Base-by-base conservation (phyloP, 2,888 invertebrate genomes). In the Ischnus inquisitorius region DNA sequence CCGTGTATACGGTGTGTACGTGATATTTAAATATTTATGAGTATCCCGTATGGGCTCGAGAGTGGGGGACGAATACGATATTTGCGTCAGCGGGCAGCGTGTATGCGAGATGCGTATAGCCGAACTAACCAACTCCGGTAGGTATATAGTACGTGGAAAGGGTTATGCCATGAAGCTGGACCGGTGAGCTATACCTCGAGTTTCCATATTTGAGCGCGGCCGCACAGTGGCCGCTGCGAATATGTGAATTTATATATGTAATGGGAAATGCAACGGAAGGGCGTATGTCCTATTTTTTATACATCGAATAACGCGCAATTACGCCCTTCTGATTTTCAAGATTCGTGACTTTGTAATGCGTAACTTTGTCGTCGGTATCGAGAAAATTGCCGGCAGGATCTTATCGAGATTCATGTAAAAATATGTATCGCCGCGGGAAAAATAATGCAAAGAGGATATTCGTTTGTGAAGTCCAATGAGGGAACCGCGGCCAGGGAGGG, bases 21-120 rank as follows among this genome's bases (percentile, higher is more conserved):
- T 51, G 69, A 79, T 79, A 83, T 83, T 79, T 72, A 79, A 79
- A 83, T 83, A 83, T 83, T 83, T 83, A 79, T 79, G 83, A 83
- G 75, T 76, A 60, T 68, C 60, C 25, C 60, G 28, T 79, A 51
- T 74, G 46, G 72, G 46, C 48, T 57, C 41, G 65, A 76, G 75
- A 83, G 57, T 65, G 48, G 75, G 79, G 34, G 34, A 34, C 34
- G 34, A 83, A 79, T 79, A 76, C 82, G 68, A 67, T 82, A 82
- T 78, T 79, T 69, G 78, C 64, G 78, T 68, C 51, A 34, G 65
- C 60, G 28, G 1, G 60, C 34, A 25, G 60, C n/a, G 74, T 34
- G 34, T 34, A 34, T 34, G 34, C 43, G 74, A 64, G 78, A 79
- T 79, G 68, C 62, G 74, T 28, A 39, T 39, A 67, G n/a, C 48